Conservation (phyloP, 2,797 vertebrate genomes). For the Rhinatrema bivittatum region DNA sequence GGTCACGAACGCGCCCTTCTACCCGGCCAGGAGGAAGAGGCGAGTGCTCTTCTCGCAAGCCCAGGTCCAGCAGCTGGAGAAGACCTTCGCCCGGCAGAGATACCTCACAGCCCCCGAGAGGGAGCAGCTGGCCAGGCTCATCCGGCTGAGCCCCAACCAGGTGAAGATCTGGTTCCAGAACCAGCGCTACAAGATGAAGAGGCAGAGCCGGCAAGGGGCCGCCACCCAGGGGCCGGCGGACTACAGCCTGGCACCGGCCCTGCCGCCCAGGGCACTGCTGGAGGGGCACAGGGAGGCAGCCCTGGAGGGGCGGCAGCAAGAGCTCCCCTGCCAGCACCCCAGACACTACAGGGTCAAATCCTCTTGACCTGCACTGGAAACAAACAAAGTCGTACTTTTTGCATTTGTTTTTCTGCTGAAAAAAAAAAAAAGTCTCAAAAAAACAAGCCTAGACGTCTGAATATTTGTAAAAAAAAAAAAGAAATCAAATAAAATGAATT, state of each 20-base stretch:
- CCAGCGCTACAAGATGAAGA: constrained; percentile 89
- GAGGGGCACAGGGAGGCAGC: neutral
- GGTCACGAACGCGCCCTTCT: constrained; percentile 19
- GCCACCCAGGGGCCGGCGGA: too few relatives aligned
- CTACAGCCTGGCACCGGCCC: neutral
- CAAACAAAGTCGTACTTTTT: too few relatives aligned
- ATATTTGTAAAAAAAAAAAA: too few relatives aligned
- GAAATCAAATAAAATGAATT: too few relatives aligned
- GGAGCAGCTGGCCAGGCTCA: constrained; percentile 77
- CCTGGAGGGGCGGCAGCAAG: too few relatives aligned
- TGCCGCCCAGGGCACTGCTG: neutral
- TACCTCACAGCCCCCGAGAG: constrained; percentile 79
- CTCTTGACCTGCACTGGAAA: too few relatives aligned
- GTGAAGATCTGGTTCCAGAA: too few relatives aligned
- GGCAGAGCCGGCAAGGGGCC: constrained; percentile 75
- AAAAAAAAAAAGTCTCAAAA: too few relatives aligned
- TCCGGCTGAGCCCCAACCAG: constrained; percentile 77
- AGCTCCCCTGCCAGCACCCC: too few relatives aligned
- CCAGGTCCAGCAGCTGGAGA: constrained; percentile 79
- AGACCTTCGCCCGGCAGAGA: constrained; percentile 79
- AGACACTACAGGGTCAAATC: too few relatives aligned
- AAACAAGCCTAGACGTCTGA: too few relatives aligned
- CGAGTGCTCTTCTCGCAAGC: constrained; percentile 81
- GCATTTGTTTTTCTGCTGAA: too few relatives aligned
- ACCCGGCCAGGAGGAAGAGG: constrained; percentile 58